These are phyloP conservation scores for Limnodromus scolopaceus DNA, from an alignment of 2,797 vertebrate genomes.

Conservation along the genomic window DNA sequence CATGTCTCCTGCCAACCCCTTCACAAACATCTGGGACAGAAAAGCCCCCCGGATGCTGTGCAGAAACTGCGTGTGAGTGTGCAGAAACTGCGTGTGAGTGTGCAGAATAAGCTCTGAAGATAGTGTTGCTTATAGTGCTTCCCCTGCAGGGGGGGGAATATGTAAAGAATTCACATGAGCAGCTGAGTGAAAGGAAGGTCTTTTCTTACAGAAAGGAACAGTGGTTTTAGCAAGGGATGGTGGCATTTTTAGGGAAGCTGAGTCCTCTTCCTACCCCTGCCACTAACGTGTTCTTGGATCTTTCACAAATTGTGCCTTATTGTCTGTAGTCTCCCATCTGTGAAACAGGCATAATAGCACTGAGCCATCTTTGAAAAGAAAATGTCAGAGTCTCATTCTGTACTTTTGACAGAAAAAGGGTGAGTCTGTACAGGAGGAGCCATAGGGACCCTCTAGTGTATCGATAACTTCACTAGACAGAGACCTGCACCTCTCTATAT, in stretches of 20 bases:
- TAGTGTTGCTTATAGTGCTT: background rate
- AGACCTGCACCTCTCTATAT: background rate
- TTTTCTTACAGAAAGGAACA: background rate
- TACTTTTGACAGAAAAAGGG: background rate
- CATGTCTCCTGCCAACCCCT: background rate
- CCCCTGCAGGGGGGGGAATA: background rate
- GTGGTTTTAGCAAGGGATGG: background rate
- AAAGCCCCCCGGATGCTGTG: background rate
- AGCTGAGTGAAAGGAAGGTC: background rate
- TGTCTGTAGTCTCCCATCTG: slow-evolving; percentile 39
- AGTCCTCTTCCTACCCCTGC: slow-evolving; percentile 35
- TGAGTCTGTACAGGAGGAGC: background rate
- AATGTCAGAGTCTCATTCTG: background rate
- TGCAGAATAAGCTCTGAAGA: background rate
- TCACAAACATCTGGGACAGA: background rate
- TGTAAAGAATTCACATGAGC: accelerated
- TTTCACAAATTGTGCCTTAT: slow-evolving; percentile 45
- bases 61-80: accelerated
- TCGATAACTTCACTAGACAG: background rate
- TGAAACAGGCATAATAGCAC: background rate
- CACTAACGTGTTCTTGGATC: slow-evolving; percentile 33
- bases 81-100: accelerated
- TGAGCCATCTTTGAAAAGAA: background rate
- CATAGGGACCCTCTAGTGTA: background rate
- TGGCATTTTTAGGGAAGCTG: background rate